These are phyloP conservation scores for Eurytoma californica DNA, from an alignment of 2,888 invertebrate genomes.

Conservation along the genomic window DNA sequence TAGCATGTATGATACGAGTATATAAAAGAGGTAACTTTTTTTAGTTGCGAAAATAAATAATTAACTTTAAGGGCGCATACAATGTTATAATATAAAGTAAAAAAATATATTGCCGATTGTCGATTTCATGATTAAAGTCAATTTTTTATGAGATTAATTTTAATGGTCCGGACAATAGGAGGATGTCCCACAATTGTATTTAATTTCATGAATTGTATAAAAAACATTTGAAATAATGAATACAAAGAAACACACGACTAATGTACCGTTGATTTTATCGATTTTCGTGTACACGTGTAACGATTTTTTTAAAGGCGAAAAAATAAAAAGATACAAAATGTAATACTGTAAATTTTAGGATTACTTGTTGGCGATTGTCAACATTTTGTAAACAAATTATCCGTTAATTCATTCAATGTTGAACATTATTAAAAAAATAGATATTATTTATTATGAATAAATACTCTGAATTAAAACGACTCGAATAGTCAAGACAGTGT, in stretches of 20 bases:
- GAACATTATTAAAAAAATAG: slow-evolving; percentile 30
- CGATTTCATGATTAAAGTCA: slow-evolving; percentile 36
- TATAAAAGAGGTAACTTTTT: slow-evolving; percentile 37
- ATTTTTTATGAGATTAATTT: slow-evolving; percentile 42
- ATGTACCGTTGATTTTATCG: slow-evolving; percentile 22
- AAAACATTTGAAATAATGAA: neutral
- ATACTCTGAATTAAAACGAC: slow-evolving; percentile 45
- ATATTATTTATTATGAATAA: slow-evolving; percentile 49
- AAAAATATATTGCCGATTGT: slow-evolving; percentile 16
- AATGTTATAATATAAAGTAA: slow-evolving; percentile 22
- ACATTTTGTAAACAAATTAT: slow-evolving; percentile 43
- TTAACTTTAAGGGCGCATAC: slow-evolving; percentile 33
- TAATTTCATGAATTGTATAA: slow-evolving; percentile 36
- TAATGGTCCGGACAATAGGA: slow-evolving; percentile 26
- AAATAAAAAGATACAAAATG: slow-evolving; percentile 19
- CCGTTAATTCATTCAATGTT: slow-evolving; percentile 42
- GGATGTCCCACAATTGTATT: slow-evolving; percentile 10
- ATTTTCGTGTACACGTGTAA: slow-evolving; percentile 28
- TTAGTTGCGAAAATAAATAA: slow-evolving; percentile 23
- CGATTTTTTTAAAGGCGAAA: slow-evolving; percentile 23
- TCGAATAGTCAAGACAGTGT: slow-evolving; percentile 42
- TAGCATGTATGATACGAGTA: slow-evolving; percentile 39
- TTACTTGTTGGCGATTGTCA: slow-evolving; percentile 7
- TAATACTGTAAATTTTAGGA: slow-evolving; percentile 45
- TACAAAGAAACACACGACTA: slow-evolving; percentile 8